These are phyloP conservation scores for Pseudolaguvia tuberculata DNA, from an alignment of 2,113 vertebrate genomes.

Conservation along the genomic window DNA sequence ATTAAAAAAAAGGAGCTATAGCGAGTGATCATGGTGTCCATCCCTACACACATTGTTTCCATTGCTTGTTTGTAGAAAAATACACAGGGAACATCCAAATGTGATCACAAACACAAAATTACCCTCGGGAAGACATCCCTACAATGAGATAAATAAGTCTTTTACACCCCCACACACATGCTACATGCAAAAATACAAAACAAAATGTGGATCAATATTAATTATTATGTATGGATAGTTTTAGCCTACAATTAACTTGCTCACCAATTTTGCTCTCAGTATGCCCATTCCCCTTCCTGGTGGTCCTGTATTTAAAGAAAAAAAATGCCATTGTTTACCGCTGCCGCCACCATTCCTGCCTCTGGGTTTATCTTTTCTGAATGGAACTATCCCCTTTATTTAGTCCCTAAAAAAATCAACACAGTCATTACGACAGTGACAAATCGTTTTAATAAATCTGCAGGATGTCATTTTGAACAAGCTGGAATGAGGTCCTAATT, in stretches of 20 bases:
- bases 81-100: background rate
- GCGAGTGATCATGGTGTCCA: background rate
- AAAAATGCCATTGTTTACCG: background rate
- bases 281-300: background rate
- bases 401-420: background rate
- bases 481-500: background rate
- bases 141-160: background rate
- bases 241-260: conserved; percentile 11
- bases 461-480: background rate
- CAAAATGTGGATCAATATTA: background rate
- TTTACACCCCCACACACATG: background rate
- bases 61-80: background rate
- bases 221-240: conserved; percentile 11
- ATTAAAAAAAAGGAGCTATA: conserved; percentile 15
- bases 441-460: background rate
- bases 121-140: background rate
- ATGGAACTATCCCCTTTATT: background rate
- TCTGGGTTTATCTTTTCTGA: background rate
- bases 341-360: background rate
- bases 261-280: conserved; percentile 17
- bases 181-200: conserved; percentile 6
- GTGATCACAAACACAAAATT: background rate
- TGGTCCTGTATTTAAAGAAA: background rate
- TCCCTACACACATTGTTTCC: background rate
- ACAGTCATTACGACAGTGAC: background rate